Percentiles rank a stretch among this genome's conserved stretches.
These are phyloP conservation scores for Apocheima hispidaria DNA, from an alignment of 2,888 invertebrate species.

Conservation along the genomic window DNA sequence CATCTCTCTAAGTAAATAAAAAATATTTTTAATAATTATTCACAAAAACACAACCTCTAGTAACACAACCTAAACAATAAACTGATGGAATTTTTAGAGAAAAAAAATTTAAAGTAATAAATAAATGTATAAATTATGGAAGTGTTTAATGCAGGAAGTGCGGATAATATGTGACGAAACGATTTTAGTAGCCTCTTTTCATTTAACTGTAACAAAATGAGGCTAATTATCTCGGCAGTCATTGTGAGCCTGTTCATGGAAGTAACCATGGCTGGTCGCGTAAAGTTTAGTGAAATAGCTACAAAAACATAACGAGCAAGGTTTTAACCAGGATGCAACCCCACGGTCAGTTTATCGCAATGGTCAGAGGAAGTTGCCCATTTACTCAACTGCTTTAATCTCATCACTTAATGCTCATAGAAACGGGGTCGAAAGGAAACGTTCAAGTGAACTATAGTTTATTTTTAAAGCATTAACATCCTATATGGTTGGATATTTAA, in stretches of 20 bases:
- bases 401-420: constrained; percentile 12
- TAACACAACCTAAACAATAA: too few relatives aligned
- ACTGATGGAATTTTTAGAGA: too few relatives aligned
- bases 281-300: neutral
- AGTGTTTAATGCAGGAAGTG: too few relatives aligned
- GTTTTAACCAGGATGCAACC: constrained; percentile 24
- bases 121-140: too few relatives aligned
- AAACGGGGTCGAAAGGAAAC: constrained; percentile 27
- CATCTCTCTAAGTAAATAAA: neutral
- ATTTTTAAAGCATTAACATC: neutral
- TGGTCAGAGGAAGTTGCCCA: constrained; percentile 39
- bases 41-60: too few relatives aligned
- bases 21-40: neutral
- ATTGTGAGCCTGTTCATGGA: neutral
- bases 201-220: neutral
- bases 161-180: too few relatives aligned
- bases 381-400: constrained; percentile 23
- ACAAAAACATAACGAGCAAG: neutral
- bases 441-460: constrained; percentile 1
- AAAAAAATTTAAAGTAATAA: too few relatives aligned
- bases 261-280: neutral
- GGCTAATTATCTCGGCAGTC: neutral
- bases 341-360: constrained; percentile 31
- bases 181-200: neutral
- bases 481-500: neutral